A percentile compares a stretch with the other conserved stretches of the same genome.
Conservation (phyloP, 1,140 invertebrate species). For the Triops longicaudatus region DNA sequence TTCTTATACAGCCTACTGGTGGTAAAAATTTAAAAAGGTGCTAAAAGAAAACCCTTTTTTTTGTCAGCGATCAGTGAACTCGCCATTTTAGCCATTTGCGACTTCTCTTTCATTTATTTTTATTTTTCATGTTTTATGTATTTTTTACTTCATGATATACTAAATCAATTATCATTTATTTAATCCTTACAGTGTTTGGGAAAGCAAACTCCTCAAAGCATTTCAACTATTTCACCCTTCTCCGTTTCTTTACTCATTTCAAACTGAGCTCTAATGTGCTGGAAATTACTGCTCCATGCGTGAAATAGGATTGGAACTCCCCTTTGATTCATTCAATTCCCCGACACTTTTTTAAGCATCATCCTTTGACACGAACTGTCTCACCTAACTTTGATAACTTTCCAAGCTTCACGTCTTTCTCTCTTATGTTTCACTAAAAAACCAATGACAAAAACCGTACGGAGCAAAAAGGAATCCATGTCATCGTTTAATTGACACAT, state of each 20-base stretch:
- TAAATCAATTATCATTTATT: neutral
- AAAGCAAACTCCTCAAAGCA: neutral
- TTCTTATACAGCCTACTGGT: too few species aligned
- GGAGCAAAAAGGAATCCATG: neutral
- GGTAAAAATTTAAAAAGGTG: too few species aligned
- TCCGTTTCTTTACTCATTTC: neutral
- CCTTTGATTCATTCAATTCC: neutral
- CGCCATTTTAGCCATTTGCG: too few species aligned
- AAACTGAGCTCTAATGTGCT: neutral
- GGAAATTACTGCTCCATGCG: neutral
- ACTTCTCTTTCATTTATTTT: too few species aligned
- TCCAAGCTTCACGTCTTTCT: neutral
- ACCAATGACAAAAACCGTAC: neutral
- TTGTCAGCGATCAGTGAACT: too few species aligned
- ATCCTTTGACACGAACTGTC: too few species aligned
- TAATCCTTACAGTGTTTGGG: neutral
- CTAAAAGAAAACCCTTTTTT: too few species aligned
- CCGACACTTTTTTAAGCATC: too few species aligned
- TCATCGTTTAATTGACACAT: conserved; percentile 1
- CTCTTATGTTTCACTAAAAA: neutral
- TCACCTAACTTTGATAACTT: too few species aligned
- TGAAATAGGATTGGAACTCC: conserved; percentile 4
- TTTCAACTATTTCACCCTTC: neutral
- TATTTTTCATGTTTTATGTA: too few species aligned
- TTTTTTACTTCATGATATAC: too few species aligned